Evolutionary conservation across 2,113 vertebrate genomes (phyloP).

Genomic region (Apus apus): DNA sequence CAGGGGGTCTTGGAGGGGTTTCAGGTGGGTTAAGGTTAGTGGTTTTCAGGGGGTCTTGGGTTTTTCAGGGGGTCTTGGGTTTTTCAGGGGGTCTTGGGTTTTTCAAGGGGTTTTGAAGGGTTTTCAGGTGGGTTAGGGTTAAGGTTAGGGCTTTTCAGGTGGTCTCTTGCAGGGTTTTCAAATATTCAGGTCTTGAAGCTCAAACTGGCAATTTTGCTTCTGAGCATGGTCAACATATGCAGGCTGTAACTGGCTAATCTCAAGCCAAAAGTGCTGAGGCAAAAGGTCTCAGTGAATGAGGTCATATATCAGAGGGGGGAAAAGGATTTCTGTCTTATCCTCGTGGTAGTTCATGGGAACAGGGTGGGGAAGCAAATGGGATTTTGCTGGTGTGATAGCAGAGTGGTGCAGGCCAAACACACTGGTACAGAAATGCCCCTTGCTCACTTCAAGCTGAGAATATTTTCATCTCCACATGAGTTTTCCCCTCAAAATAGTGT

Average conservation of each 20-base stretch:
- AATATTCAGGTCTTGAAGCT: rapidly evolving
- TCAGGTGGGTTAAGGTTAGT: too few species aligned
- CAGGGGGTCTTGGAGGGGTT: too few species aligned
- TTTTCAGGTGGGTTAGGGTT: too few species aligned
- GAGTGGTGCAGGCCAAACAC: neutral
- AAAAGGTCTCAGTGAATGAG: neutral
- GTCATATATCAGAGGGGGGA: rapidly evolving
- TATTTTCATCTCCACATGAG: neutral
- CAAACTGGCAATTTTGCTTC: neutral
- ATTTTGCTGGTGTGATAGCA: neutral
- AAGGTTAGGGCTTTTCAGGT: too few species aligned
- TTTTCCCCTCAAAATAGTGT: neutral
- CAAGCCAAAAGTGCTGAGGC: neutral
- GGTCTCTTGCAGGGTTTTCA: neutral
- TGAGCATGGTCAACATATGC: rapidly evolving
- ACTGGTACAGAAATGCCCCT: too few species aligned
- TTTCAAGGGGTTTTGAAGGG: too few species aligned
- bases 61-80: too few species aligned
- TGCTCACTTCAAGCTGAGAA: neutral
- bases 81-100: too few species aligned
- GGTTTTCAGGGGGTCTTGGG: too few species aligned
- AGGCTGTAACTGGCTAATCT: neutral
- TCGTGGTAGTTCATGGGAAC: rapidly evolving
- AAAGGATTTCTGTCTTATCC: neutral
- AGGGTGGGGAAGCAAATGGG: neutral